Evolutionary conservation across 2,113 vertebrate genomes (phyloP).

Genomic region (Silurus asotus): DNA sequence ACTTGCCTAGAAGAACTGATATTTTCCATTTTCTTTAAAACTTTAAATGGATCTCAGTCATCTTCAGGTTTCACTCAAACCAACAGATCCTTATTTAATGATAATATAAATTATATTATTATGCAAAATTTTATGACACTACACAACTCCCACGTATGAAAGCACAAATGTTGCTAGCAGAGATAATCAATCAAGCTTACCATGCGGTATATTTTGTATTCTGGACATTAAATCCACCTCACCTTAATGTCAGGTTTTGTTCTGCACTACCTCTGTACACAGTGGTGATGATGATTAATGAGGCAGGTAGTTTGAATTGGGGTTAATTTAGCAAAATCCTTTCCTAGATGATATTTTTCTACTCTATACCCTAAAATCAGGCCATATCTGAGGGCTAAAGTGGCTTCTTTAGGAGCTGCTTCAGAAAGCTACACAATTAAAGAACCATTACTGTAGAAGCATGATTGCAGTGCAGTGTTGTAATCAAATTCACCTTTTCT

Average conservation of each 20-base stretch:
- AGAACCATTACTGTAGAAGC: constrained; percentile 10
- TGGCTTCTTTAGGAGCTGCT: not conserved
- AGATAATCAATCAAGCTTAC: constrained; percentile 4
- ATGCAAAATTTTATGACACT: not conserved
- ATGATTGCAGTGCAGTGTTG: constrained; percentile 15
- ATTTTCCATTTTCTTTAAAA: not conserved
- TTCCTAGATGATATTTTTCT: not conserved
- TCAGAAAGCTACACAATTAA: constrained; percentile 1
- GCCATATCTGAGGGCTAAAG: not conserved
- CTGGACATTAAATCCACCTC: not conserved
- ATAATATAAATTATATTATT: too few relatives aligned
- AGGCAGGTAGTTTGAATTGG: not conserved
- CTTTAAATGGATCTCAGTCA: not conserved
- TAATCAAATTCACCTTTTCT: constrained; percentile 34
- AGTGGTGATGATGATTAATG: not conserved
- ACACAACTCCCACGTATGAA: not conserved
- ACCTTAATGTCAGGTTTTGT: not conserved
- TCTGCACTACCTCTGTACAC: not conserved
- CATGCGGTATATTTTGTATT: not conserved
- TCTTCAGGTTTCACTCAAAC: not conserved
- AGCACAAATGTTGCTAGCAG: not conserved
- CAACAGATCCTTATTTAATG: not conserved
- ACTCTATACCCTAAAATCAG: not conserved
- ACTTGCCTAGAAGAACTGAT: not conserved
- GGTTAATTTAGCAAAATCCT: not conserved